A percentile compares a stretch with the other conserved stretches of the same genome.
phyloP scores from a whole-genome alignment of 2,113 vertebrate species.

The Candoia aspera region DNA sequence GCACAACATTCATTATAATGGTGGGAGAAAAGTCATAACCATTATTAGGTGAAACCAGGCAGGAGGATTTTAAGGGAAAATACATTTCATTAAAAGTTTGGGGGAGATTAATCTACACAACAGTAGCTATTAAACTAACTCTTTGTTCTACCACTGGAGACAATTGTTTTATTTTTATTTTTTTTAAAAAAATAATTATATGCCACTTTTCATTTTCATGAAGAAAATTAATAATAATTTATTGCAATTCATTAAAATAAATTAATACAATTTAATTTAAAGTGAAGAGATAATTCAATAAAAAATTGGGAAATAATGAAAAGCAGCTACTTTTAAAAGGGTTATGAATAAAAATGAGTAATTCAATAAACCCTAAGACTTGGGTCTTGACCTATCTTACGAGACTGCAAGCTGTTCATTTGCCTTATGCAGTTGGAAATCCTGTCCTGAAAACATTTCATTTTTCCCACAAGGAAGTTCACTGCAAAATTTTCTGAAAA shows the following conservation, averaged over 20 bases:
- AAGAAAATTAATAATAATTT: background rate
- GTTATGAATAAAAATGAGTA: background rate
- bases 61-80: background rate
- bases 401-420: background rate
- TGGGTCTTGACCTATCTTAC: background rate
- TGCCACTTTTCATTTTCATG: background rate
- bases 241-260: background rate
- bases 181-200: background rate
- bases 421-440: background rate
- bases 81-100: background rate
- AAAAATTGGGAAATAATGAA: background rate
- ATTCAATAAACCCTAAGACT: background rate
- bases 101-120: background rate
- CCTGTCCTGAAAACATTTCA: background rate
- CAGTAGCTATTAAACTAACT: background rate
- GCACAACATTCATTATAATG: background rate
- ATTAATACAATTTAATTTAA: background rate
- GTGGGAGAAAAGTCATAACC: background rate
- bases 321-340: background rate
- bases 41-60: background rate
- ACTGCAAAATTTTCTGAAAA: background rate
- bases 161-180: background rate
- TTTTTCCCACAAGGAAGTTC: background rate
- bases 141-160: background rate
- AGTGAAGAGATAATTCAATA: background rate